Base-by-base conservation (phyloP, 2,888 invertebrate species). In the Operophtera brumata region DNA sequence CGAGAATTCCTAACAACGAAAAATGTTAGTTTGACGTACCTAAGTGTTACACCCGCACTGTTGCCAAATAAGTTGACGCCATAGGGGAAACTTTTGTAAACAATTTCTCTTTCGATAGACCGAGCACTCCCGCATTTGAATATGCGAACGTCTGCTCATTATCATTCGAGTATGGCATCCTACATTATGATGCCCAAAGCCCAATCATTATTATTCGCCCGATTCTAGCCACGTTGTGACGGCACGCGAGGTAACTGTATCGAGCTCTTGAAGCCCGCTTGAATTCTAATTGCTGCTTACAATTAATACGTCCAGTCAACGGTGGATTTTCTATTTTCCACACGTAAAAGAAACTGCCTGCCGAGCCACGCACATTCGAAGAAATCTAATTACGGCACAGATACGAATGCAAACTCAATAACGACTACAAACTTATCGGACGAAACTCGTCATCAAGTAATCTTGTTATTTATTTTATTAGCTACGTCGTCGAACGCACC, bases 301-400 rank as follows among this genome's bases (percentile, higher is more conserved):
- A 89, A 90, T 90, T 90, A 90, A 84, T 83, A 83, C 78, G 75
- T 71, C 85, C 89, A 89, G 77, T 88, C 85, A 89, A 89, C 90
- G 83, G 84, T 90, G 85, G 81, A 88, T 86, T 90, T 90, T 90
- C 90, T 89, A 90, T 90, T 90, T 89, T 88, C 86, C 78, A 86
- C 88, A 88, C 87, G 89, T 88, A 89, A 89, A 89, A 88, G 90
- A 89, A 90, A 90, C 82, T 76, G 81, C 84, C 81, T 82, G 78
- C 82, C 84, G 68, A 67, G 71, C 71, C 73, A 75, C 74, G 75
- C 68, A 78, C 78, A 81, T 76, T 79, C 75, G 63, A 84, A 80
- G 86, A 87, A 86, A 86, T 84, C 82, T 82, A 81, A 84, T 82
- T 78, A 76, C 73, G 73, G 71, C 74, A 78, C 67, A 73, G 66